phyloP scores from a whole-genome alignment of 2,888 invertebrate genomes.

The Bombylius major region DNA sequence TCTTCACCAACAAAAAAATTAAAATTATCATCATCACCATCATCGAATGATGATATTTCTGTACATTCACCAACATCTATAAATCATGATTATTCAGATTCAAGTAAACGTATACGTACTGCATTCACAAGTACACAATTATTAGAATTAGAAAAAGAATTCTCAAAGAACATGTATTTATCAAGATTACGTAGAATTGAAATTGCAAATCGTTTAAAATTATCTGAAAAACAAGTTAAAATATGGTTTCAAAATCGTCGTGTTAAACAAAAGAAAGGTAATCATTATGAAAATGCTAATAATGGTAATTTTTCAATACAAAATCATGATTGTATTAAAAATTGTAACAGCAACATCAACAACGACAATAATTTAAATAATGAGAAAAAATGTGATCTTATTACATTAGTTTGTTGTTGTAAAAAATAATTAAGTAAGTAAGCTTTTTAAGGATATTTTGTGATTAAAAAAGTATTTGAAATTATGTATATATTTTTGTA shows the following conservation, averaged over 20 bases:
- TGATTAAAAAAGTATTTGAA: too few relatives aligned
- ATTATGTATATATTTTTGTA: too few relatives aligned
- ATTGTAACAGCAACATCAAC: too few relatives aligned
- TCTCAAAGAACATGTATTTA: conserved; percentile 79
- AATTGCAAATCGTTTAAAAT: conserved; percentile 74
- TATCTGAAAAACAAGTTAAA: conserved; percentile 91
- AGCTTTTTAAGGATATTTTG: too few relatives aligned
- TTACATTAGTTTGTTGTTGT: background rate
- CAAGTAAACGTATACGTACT: conserved; percentile 80
- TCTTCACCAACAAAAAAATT: conserved; percentile 22
- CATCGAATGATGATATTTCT: conserved; percentile 12
- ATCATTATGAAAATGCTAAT: conserved; percentile 39
- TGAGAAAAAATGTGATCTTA: too few relatives aligned
- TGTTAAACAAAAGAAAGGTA: conserved; percentile 88
- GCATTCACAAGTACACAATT: conserved; percentile 87
- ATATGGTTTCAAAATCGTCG: conserved; percentile 92
- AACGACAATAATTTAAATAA: too few relatives aligned
- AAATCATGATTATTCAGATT: conserved; percentile 43
- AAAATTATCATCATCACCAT: conserved; percentile 23
- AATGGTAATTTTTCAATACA: too few relatives aligned
- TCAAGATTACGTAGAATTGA: conserved; percentile 81
- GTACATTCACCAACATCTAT: conserved; percentile 24
- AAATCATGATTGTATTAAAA: too few relatives aligned
- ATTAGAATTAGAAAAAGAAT: conserved; percentile 78
- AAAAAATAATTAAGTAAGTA: background rate